Base-by-base conservation (phyloP, 2,113 vertebrate species). In the Rutilus rutilus region DNA sequence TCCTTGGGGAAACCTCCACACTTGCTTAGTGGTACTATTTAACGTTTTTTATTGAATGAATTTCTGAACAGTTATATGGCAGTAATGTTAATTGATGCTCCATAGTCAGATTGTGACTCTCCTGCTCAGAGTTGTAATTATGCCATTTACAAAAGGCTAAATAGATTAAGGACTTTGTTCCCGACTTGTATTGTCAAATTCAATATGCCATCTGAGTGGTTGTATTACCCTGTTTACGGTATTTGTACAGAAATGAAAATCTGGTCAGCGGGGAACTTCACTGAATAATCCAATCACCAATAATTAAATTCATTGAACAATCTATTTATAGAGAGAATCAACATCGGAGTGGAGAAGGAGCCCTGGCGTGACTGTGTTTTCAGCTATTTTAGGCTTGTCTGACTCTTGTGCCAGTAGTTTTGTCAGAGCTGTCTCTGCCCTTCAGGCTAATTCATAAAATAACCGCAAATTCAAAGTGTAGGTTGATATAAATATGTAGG, bases 161-260 rank as follows among this genome's bases (percentile, higher is more conserved):
- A 83, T 80, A 50, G 19, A 87, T 90, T 85, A 77, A 59, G 8
- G 78, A 85, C 81, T 82, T 86, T 86, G 85, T 80, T 86, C 82
- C 25, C 36, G 67, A 62, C 76, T 85, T 81, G 69, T 45, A 75
- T 78, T 86, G 74, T 78, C 52, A 84, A 73, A 86, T 83, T 62
- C 59, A 88, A 87, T 90, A 88, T 39, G 42, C 57, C 79, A 45
- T n/a, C 27, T 27, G 73, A 82, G 54, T 59, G 60, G 27, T 47
- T 59, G 59, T 65, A 77, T 75, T 77, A 57, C 60, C 30, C 60
- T 76, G 84, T 85, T 85, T 77, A 75, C 76, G 7, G 76, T 82
- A 78, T 65, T 78, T 85, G 71, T 50, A 74, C 27, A 75, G 82
- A 79, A 78, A 42, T 47, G 3, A 45, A 60, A 21, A 78, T 84